A percentile compares a stretch with the other conserved stretches of the same genome.
Conservation (phyloP, 2,888 invertebrate species). For the Xestia ashworthii region DNA sequence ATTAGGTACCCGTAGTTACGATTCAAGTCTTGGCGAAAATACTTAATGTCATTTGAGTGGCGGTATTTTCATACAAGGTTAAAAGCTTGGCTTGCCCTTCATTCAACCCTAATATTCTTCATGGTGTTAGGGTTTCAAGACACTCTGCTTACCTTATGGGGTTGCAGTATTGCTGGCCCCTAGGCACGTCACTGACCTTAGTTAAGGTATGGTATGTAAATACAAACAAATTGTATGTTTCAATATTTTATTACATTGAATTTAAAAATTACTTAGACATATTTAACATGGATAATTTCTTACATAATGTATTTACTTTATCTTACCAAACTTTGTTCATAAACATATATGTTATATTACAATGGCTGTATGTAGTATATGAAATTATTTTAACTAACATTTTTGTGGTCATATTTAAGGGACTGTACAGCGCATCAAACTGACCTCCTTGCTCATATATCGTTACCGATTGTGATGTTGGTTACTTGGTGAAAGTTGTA, state of each 20-base stretch:
- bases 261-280: conserved; percentile 82
- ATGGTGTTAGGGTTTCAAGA: not conserved
- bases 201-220: not conserved
- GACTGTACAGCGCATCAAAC: not conserved
- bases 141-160: not conserved
- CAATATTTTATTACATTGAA: conserved; percentile 82
- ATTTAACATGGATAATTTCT: conserved; percentile 69
- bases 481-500: not conserved
- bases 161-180: not conserved
- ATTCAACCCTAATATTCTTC: not conserved
- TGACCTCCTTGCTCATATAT: not conserved
- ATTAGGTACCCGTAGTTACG: no score
- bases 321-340: conserved; percentile 82
- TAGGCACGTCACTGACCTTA: not conserved
- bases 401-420: conserved; percentile 30
- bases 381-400: conserved; percentile 16
- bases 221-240: conserved; percentile 58
- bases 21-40: no score
- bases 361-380: conserved; percentile 66
- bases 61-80: not conserved
- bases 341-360: conserved; percentile 75
- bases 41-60: not conserved
- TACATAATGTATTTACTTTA: conserved; percentile 71
- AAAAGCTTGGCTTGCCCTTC: not conserved
- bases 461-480: not conserved